phyloP scores from a whole-genome alignment of 2,113 vertebrate species.

The Heterotis niloticus region DNA sequence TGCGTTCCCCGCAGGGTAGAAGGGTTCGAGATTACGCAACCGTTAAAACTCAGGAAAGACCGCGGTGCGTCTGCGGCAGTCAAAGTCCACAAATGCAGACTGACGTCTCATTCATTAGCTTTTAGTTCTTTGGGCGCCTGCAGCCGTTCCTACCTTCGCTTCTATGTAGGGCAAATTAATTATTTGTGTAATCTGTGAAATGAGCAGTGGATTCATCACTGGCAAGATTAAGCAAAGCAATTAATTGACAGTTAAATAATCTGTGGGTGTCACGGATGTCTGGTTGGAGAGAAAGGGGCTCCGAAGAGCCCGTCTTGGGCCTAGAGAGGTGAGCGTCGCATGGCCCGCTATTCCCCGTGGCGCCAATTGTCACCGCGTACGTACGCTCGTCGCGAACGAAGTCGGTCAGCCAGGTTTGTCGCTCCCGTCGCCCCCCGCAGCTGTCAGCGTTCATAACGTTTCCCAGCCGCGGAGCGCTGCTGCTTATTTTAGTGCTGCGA shows the following conservation, averaged over 20 bases:
- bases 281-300: background rate
- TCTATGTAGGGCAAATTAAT: conserved; percentile 26
- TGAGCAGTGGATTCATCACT: conserved; percentile 28
- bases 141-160: background rate
- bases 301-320: background rate
- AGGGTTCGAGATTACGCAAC: background rate
- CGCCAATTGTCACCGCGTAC: conserved; percentile 21
- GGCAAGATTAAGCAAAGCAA: conserved; percentile 33
- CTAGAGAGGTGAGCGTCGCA: conserved; percentile 15
- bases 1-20: background rate
- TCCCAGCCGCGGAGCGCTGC: conserved; percentile 54
- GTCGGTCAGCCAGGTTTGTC: conserved; percentile 39
- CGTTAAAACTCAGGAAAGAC: background rate
- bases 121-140: background rate
- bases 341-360: conserved; percentile 17
- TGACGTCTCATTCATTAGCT: background rate
- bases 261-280: conserved; percentile 29
- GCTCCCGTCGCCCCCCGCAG: conserved; percentile 51
- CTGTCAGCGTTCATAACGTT: conserved; percentile 62
- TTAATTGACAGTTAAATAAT: conserved; percentile 34
- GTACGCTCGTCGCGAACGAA: conserved; percentile 8
- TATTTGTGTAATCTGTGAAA: conserved; percentile 31
- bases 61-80: background rate
- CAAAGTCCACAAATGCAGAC: background rate
- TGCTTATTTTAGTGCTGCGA: conserved; percentile 69